A percentile compares a stretch with the other conserved stretches of the same genome.
These are phyloP conservation scores for Esox lucius DNA, from an alignment of 2,797 vertebrate genomes.

Conservation along the genomic window DNA sequence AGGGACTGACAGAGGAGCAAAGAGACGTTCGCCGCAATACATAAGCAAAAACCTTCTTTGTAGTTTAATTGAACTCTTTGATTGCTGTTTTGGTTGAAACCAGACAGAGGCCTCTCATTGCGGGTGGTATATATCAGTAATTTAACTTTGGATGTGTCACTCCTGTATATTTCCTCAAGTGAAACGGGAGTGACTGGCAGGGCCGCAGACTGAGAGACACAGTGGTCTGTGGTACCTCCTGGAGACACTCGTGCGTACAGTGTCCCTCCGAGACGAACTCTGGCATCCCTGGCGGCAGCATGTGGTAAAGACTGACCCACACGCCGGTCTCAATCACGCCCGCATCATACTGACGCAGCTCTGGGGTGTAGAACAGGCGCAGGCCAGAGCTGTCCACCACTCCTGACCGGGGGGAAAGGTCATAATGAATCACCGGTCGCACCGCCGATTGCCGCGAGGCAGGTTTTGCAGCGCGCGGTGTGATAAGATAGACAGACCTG, in stretches of 20 bases:
- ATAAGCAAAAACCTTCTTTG: neutral
- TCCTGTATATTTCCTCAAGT: neutral
- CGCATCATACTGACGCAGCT: constrained; percentile 79
- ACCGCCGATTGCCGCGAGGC: neutral
- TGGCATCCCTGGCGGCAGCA: constrained; percentile 84
- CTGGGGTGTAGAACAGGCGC: constrained; percentile 77
- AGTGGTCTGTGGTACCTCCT: constrained; percentile 72
- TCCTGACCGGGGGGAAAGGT: constrained; percentile 20
- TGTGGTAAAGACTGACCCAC: constrained; percentile 90
- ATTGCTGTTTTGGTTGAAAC: neutral
- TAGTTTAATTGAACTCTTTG: neutral
- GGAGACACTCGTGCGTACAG: constrained; percentile 84
- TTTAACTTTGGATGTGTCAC: neutral
- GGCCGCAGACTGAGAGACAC: neutral
- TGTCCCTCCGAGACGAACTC: constrained; percentile 84
- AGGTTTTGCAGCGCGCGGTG: neutral
- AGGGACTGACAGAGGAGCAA: constrained; percentile 70
- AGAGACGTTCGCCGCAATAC: neutral
- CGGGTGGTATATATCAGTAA: neutral
- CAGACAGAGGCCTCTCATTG: neutral
- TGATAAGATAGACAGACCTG: neutral
- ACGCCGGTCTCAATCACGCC: constrained; percentile 86
- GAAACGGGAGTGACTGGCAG: neutral
- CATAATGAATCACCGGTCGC: neutral
- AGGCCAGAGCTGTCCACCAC: constrained; percentile 81